These are phyloP conservation scores for Phalacrocorax aristotelis DNA, from an alignment of 2,113 vertebrate genomes.

Conservation along the genomic window DNA sequence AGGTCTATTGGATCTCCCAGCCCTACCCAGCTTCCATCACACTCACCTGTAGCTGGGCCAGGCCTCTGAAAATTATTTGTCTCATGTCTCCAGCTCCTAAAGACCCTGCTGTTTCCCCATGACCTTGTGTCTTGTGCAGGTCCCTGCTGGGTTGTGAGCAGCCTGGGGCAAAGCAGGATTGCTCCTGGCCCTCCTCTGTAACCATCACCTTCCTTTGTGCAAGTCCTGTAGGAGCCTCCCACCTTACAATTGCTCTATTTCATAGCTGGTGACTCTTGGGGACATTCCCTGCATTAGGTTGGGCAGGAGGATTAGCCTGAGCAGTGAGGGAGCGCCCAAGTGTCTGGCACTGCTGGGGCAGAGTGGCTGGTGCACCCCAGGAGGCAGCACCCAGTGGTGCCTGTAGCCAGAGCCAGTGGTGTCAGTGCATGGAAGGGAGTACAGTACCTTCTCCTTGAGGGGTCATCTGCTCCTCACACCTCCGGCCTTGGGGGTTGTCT, in stretches of 20 bases:
- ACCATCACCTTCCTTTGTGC: background rate
- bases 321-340: background rate
- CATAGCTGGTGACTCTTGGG: background rate
- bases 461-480: background rate
- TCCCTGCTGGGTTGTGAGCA: background rate
- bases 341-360: background rate
- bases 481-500: background rate
- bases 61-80: background rate
- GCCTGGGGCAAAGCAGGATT: background rate
- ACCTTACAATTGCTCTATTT: background rate
- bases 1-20: background rate
- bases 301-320: background rate
- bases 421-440: background rate
- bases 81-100: background rate
- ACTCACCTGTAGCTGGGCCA: background rate
- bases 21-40: background rate
- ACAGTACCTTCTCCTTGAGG: background rate
- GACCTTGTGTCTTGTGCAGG: background rate
- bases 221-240: background rate
- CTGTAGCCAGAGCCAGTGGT: background rate
- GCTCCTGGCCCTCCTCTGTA: background rate
- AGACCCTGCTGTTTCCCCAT: background rate
- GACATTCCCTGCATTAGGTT: background rate
- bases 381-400: background rate
- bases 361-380: rapidly evolving